Percentiles rank a stretch among this genome's conserved stretches.
Conservation (phyloP, 2,888 invertebrate species). For the Laothoe populi region DNA sequence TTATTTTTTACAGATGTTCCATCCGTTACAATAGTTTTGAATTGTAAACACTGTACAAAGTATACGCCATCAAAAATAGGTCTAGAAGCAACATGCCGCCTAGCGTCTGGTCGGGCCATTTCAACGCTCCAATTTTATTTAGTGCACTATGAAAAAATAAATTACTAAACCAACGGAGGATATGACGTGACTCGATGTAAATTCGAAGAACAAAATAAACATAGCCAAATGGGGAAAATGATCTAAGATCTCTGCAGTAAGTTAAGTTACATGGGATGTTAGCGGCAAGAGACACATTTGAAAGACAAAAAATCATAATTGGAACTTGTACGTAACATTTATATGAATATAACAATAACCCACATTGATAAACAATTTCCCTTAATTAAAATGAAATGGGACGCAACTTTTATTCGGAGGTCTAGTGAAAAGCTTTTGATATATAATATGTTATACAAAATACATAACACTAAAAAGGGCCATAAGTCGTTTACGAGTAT, state of each 20-base stretch:
- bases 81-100: conserved; percentile 20
- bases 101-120: conserved; percentile 17
- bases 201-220: conserved; percentile 23
- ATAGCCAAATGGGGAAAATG: conserved; percentile 24
- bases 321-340: conserved; percentile 27
- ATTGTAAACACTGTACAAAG: neutral
- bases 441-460: too few species aligned
- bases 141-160: conserved; percentile 26
- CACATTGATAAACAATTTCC: conserved; percentile 38
- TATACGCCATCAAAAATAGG: conserved; percentile 9
- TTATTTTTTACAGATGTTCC: neutral
- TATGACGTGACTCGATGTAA: conserved; percentile 26
- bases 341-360: neutral
- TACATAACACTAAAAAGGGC: too few species aligned
- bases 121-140: conserved; percentile 25
- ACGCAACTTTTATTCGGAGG: conserved; percentile 24
- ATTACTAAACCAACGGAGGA: conserved; percentile 26
- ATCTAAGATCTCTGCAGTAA: conserved; percentile 14
- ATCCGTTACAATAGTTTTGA: neutral
- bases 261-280: too few species aligned
- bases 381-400: conserved; percentile 36
- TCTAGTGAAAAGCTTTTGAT: conserved; percentile 2
- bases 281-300: too few species aligned
- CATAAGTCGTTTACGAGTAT: too few species aligned
- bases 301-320: neutral